Percentiles rank a stretch among this genome's conserved stretches.
These are phyloP conservation scores for Hylaea fasciaria DNA, from an alignment of 2,888 invertebrate genomes.

Conservation along the genomic window DNA sequence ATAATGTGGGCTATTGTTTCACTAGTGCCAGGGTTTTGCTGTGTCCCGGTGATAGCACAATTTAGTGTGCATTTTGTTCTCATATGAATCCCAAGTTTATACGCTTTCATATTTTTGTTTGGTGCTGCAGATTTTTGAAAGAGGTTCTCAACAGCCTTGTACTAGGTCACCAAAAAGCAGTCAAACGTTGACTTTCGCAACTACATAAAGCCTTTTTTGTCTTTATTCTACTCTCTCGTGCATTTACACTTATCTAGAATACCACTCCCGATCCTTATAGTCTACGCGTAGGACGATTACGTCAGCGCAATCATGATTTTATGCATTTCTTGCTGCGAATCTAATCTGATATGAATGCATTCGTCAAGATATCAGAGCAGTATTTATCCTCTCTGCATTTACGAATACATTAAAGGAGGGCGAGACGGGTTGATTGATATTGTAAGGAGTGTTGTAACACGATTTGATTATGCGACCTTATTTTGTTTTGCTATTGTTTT, in stretches of 20 bases:
- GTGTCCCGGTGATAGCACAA: slow-evolving; percentile 11
- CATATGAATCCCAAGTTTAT: slow-evolving; percentile 1
- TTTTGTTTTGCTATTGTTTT: slow-evolving; percentile 2
- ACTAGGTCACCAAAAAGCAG: too few relatives aligned
- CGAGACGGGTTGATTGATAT: slow-evolving; percentile 45
- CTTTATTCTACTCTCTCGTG: too few relatives aligned
- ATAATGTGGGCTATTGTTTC: slow-evolving; percentile 26
- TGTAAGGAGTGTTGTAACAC: slow-evolving; percentile 22
- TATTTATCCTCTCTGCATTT: slow-evolving; percentile 57
- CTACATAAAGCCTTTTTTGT: too few relatives aligned
- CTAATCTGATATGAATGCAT: slow-evolving; percentile 70
- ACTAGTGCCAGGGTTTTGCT: slow-evolving; percentile 13
- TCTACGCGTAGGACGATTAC: slow-evolving; percentile 60
- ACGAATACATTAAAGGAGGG: slow-evolving; percentile 43
- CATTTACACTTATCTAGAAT: slow-evolving; percentile 47
- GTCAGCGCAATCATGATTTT: slow-evolving; percentile 62
- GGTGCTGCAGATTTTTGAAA: not conserved
- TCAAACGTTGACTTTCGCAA: too few relatives aligned
- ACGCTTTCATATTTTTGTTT: not conserved
- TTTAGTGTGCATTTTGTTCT: slow-evolving; percentile 19
- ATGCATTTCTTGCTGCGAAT: slow-evolving; percentile 66
- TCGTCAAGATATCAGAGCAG: slow-evolving; percentile 63
- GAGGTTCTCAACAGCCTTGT: too few relatives aligned
- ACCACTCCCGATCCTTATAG: slow-evolving; percentile 40
- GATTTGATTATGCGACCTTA: not conserved